Percentiles rank a stretch among this genome's conserved stretches.
Evolutionary conservation across 2,113 vertebrate genomes (phyloP).

Genomic region (Gopherus flavomarginatus): DNA sequence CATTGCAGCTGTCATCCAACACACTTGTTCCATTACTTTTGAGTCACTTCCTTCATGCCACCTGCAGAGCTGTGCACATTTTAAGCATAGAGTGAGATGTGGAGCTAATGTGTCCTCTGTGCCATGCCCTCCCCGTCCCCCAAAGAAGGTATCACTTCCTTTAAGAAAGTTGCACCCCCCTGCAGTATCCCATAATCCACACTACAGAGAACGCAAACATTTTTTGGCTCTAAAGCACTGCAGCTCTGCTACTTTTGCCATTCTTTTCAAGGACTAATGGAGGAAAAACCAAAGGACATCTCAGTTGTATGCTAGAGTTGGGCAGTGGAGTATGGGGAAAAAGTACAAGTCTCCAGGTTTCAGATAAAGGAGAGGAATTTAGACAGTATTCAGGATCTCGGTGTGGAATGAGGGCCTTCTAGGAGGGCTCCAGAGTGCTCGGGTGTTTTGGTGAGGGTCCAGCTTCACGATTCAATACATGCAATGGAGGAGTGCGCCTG

Average conservation of each 20-base stretch:
- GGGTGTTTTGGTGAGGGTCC: fast-evolving
- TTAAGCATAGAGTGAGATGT: fast-evolving
- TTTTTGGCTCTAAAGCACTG: neutral
- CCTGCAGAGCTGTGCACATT: fast-evolving
- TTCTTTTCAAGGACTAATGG: neutral
- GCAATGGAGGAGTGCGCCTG: neutral
- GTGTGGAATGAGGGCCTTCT: neutral
- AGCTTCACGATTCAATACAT: neutral
- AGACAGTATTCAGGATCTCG: neutral
- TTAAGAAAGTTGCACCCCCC: neutral
- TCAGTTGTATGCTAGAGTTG: neutral
- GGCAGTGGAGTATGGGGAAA: neutral
- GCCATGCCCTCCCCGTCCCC: neutral
- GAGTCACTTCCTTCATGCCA: neutral
- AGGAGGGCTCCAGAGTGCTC: neutral
- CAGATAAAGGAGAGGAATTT: fast-evolving
- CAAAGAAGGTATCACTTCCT: neutral
- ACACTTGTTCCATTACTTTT: neutral
- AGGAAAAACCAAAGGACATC: neutral
- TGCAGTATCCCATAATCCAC: neutral
- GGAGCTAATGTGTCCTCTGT: neutral
- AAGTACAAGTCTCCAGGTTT: neutral
- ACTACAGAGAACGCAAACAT: neutral
- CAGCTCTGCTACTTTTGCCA: neutral
- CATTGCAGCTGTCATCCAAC: neutral